phyloP scores from a whole-genome alignment of 2,797 vertebrate genomes.

The Merluccius polli region DNA sequence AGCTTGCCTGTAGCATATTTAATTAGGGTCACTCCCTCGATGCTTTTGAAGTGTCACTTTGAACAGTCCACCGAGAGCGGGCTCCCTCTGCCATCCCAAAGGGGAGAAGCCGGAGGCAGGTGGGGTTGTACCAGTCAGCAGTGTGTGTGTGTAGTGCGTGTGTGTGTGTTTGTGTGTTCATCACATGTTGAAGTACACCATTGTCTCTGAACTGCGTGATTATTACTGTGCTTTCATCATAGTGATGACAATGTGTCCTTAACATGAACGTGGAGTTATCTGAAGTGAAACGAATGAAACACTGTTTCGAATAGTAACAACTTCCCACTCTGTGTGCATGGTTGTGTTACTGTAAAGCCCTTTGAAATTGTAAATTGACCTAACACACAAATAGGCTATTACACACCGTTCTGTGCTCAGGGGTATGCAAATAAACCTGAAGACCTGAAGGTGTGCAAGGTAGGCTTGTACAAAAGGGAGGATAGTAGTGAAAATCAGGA shows the following conservation, averaged over 20 bases:
- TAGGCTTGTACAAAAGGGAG: no score
- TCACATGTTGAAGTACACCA: not conserved
- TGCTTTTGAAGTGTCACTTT: not conserved
- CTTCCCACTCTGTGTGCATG: no score
- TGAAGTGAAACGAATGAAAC: not conserved
- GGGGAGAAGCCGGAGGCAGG: not conserved
- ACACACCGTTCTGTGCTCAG: no score
- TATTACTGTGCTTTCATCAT: not conserved
- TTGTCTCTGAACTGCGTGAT: not conserved
- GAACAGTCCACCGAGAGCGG: not conserved
- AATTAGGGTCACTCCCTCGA: not conserved
- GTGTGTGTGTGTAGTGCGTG: not conserved
- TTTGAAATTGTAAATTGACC: no score
- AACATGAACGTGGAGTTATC: not conserved
- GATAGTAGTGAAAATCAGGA: not conserved
- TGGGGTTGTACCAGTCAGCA: not conserved
- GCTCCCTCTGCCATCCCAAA: not conserved
- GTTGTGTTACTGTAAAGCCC: no score
- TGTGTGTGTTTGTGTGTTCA: not conserved
- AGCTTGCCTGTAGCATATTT: not conserved
- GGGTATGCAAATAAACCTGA: no score
- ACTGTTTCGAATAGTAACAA: no score
- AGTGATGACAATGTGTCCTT: not conserved
- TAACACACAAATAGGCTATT: no score
- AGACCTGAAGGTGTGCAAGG: no score